These are phyloP conservation scores for Molanna angustata DNA, from an alignment of 2,888 invertebrate species.

Conservation along the genomic window DNA sequence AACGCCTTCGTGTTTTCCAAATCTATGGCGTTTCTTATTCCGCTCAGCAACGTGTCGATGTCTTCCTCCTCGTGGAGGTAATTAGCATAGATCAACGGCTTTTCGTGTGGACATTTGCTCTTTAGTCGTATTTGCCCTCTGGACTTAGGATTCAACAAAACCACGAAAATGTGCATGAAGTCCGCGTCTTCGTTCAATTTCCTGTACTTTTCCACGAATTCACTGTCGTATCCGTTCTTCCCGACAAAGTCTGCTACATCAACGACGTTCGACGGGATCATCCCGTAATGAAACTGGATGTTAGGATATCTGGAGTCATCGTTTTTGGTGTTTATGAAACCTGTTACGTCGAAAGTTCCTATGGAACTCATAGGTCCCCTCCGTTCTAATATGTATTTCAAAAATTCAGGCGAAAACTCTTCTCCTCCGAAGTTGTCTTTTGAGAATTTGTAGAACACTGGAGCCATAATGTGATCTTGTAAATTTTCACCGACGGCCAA, in stretches of 20 bases:
- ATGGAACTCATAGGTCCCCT: slow-evolving; percentile 56
- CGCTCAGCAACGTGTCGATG: slow-evolving; percentile 42
- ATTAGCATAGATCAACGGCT: slow-evolving; percentile 57
- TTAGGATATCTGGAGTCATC: slow-evolving; percentile 47
- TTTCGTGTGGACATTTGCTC: slow-evolving; percentile 61
- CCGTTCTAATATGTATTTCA: slow-evolving; percentile 29
- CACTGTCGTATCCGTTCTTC: slow-evolving; percentile 15
- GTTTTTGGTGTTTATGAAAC: slow-evolving; percentile 50
- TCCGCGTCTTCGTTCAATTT: slow-evolving; percentile 37
- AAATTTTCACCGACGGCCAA: slow-evolving; percentile 48
- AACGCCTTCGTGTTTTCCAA: slow-evolving; percentile 35
- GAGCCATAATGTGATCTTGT: slow-evolving; percentile 51
- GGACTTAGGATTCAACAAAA: slow-evolving; percentile 59
- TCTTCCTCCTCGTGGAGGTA: slow-evolving; percentile 55
- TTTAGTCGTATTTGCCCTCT: slow-evolving; percentile 64
- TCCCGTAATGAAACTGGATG: slow-evolving; percentile 47
- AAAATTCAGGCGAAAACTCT: neutral
- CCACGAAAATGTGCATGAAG: slow-evolving; percentile 43
- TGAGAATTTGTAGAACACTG: slow-evolving; percentile 35
- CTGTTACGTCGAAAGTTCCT: slow-evolving; percentile 25
- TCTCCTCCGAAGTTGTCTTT: slow-evolving; percentile 14
- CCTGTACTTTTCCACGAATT: slow-evolving; percentile 37
- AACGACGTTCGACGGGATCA: slow-evolving; percentile 37
- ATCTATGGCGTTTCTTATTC: slow-evolving; percentile 38
- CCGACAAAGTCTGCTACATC: neutral